Evolutionary conservation across 2,113 vertebrate species (phyloP).

Genomic region (Dasyprocta punctata): DNA sequence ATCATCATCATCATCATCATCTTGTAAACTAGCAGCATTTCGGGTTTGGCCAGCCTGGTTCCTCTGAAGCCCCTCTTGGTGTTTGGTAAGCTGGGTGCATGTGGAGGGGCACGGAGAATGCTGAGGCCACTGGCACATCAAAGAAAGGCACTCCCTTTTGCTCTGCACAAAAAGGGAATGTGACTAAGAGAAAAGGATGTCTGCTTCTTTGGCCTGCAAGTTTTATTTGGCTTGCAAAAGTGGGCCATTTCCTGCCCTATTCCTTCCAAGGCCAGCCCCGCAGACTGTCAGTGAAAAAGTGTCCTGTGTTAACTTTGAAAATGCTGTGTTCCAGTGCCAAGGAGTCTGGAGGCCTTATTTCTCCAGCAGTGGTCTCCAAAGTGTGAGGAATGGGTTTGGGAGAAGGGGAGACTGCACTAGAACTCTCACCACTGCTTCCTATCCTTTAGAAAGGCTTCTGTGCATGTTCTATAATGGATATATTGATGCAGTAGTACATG

Average conservation of each 20-base stretch:
- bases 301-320: neutral
- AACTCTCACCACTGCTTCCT: neutral
- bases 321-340: neutral
- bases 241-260: conserved; percentile 42
- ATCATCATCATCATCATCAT: too few species aligned
- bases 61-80: neutral
- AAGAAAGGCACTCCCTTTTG: neutral
- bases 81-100: neutral
- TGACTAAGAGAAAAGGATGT: conserved; percentile 27
- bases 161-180: neutral
- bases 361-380: neutral
- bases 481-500: neutral
- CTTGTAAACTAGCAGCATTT: neutral
- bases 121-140: fast-evolving
- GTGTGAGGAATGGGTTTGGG: neutral
- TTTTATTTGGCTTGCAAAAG: conserved; percentile 54
- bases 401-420: neutral
- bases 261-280: conserved; percentile 53
- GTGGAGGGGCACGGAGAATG: neutral
- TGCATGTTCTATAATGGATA: neutral
- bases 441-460: neutral
- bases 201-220: neutral
- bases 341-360: neutral
- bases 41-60: neutral
- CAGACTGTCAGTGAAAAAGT: neutral